Evolutionary conservation across 2,888 invertebrate genomes (phyloP), one percentile per base, ranked within the genome.

Genomic region (Scaptomyza parva): DNA sequence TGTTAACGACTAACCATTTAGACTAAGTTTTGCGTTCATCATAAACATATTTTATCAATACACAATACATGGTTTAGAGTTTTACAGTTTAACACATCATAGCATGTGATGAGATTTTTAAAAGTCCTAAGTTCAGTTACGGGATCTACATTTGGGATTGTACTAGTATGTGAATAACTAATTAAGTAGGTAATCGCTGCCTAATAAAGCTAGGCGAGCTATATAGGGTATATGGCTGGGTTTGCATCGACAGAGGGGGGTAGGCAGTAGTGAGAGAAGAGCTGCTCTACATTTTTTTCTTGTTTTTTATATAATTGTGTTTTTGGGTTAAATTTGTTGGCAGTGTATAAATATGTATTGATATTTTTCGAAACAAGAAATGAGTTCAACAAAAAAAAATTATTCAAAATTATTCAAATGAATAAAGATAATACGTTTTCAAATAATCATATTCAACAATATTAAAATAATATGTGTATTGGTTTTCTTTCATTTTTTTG

Each of bases 51-150:
- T 64, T 64, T 70, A 64, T 86, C 66, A 69, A 76, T 80, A 76
- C 78, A 84, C 84, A 73, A 86, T 86, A 82, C 72, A 70, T 76
- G 81, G 68, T 84, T 70, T 71, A 88, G 58, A 80, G 84, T 88
- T 37, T 37, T 78, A 86, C 79, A 79, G 78, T 81, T 70, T 76
- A 67, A 76, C 73, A 80, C 61, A 47, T 71, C 47, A 47, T 70
- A 65, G 43, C 50, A 40, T 47, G 39, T 41, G 22, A 58, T 58
- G 58, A 60, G 63, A 58, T 41, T 57, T 65, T 51, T 78, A 73
- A 67, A 61, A 54, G 52, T 53, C 51, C 79, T 85, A 85, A 78
- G 79, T 61, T 74, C 62, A 43, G 61, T 69, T 59, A 64, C 53
- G 63, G 81, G 68, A 18, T 54, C 64, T 64, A 73, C 62, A 73